Conservation (phyloP, 2,888 invertebrate genomes). For the Caenorhabditis sp. region DNA sequence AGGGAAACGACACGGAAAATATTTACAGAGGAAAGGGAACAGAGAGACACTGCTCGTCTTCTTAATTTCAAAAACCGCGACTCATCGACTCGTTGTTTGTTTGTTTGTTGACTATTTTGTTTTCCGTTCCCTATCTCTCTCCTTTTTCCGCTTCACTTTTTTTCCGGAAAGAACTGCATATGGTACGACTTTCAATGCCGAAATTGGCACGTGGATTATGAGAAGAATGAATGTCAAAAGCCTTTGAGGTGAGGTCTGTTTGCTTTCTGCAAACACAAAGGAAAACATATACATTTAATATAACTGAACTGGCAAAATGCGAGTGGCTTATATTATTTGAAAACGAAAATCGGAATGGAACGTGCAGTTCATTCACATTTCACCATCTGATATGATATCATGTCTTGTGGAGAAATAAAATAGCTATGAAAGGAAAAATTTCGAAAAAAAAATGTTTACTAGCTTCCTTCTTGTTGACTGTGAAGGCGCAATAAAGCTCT, state of each 20-base stretch:
- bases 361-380: neutral
- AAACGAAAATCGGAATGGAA: neutral
- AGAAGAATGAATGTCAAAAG: too few species aligned
- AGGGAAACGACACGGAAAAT: neutral
- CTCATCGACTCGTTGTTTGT: constrained; percentile 24
- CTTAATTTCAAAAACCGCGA: constrained; percentile 30
- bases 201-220: too few species aligned
- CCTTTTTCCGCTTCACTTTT: neutral
- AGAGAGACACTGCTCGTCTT: neutral
- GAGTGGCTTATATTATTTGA: neutral
- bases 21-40: constrained; percentile 17
- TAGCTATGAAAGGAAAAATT: neutral
- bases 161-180: neutral
- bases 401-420: neutral
- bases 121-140: constrained; percentile 1
- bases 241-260: too few species aligned
- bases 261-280: too few species aligned
- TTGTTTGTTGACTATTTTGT: constrained; percentile 29
- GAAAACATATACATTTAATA: too few species aligned
- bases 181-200: too few species aligned
- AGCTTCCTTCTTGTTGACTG: constrained; percentile 8
- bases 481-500: neutral
- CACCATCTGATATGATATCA: neutral
- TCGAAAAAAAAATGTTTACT: neutral
- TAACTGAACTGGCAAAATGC: neutral